phyloP scores from a whole-genome alignment of 1,140 invertebrate species.

The Anagrus nilaparvatae region DNA sequence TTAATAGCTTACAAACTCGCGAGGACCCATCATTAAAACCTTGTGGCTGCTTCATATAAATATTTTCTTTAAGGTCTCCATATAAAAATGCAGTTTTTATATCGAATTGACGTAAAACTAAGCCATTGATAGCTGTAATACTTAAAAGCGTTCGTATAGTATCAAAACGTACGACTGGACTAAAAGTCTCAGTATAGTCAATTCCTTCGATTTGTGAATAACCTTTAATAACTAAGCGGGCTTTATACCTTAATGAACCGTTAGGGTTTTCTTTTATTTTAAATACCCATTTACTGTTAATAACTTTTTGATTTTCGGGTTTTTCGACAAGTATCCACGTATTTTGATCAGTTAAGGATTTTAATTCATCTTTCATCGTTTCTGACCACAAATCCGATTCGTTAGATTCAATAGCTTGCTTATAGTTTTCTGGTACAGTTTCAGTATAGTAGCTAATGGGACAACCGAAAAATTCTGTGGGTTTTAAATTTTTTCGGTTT shows the following conservation, averaged over 20 bases:
- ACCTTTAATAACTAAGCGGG: conserved; percentile 10
- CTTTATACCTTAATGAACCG: conserved; percentile 13
- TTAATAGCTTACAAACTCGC: conserved; percentile 16
- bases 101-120: conserved; percentile 22
- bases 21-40: conserved; percentile 14
- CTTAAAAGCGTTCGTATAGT: conserved; percentile 11
- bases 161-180: conserved; percentile 18
- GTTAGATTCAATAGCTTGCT: conserved; percentile 2
- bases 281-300: conserved; percentile 25
- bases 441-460: neutral
- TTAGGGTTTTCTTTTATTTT: conserved; percentile 20
- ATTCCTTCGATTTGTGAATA: conserved; percentile 11
- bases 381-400: neutral
- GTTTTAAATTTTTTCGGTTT: neutral
- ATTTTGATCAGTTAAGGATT: conserved; percentile 1
- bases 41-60: conserved; percentile 30
- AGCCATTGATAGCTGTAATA: conserved; percentile 13
- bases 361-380: conserved; percentile 8
- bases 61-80: conserved; percentile 19
- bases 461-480: conserved; percentile 1
- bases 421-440: neutral
- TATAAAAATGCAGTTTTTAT: conserved; percentile 29
- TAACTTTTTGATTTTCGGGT: conserved; percentile 6
- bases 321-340: conserved; percentile 8
- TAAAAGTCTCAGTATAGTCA: conserved; percentile 16